Evolutionary conservation across 2,113 vertebrate species (phyloP).

Genomic region (Carollia perspicillata): DNA sequence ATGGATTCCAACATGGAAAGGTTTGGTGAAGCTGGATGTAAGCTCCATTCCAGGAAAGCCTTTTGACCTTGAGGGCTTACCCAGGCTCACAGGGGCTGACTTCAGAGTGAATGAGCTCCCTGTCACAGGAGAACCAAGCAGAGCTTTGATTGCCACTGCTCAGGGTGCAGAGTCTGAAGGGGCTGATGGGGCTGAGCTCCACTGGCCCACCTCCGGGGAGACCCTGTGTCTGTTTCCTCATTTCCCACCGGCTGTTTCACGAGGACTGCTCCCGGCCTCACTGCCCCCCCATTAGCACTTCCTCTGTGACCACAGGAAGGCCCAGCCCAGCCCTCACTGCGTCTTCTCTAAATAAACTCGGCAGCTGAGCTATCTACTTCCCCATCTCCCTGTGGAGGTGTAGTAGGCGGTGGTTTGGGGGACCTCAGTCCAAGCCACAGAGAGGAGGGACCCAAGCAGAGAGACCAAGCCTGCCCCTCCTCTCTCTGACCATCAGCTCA

Average conservation of each 20-base stretch:
- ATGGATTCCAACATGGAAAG: neutral
- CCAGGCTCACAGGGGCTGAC: neutral
- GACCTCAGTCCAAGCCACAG: neutral
- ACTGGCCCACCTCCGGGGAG: neutral
- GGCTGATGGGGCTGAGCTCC: neutral
- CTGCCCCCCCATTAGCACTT: neutral
- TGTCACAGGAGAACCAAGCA: neutral
- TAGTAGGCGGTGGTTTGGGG: neutral
- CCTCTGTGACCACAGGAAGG: constrained; percentile 63
- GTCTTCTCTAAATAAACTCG: constrained; percentile 46
- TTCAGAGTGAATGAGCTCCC: neutral
- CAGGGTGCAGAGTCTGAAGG: neutral
- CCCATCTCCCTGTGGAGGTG: constrained; percentile 42
- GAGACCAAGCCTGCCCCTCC: neutral
- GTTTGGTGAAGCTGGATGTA: neutral
- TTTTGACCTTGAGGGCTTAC: neutral
- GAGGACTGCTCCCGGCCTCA: neutral
- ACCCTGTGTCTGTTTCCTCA: neutral
- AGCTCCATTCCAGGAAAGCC: neutral
- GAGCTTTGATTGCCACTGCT: neutral
- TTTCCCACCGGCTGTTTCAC: neutral
- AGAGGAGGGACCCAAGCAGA: neutral
- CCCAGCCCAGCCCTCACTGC: neutral
- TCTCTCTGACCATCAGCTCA: neutral
- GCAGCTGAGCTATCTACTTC: constrained; percentile 15